Base-by-base conservation (phyloP, 1,140 invertebrate species). In the Drosophila punjabiensis region DNA sequence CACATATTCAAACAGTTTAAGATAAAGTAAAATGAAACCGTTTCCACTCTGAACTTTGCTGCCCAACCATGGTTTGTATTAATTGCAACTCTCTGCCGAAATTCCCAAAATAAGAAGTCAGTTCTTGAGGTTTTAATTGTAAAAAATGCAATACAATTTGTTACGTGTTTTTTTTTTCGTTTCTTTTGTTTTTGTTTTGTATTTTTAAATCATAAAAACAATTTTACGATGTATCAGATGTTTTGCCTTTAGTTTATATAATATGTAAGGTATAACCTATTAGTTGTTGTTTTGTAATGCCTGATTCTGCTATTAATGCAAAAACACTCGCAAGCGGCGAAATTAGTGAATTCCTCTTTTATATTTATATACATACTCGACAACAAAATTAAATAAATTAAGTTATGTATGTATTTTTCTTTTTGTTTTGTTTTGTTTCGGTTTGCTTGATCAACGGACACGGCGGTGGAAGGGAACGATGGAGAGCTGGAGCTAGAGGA, bases 151-250 rank as follows among this genome's bases (percentile, higher is more conserved):
- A 79, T 82, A 87, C 64, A 81, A 45, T 62, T 55, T 47, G 39
- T 56, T 64, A 67, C 66, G 69, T 74, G 37, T 78, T 67, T 81
- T 58, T 80, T 78, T 35, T 55, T 50, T 56, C 50, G 24, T 78
- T 82, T 76, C 63, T 78, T 82, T 76, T 48, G 55, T 80, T 66
- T 81, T 76, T 55, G 69, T 80, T 86, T 88, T 89, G 78, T 89
- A 88, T 89, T 88, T 85, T 88, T 88, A 88, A 89, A 89, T 90
- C 86, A 89, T 89, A 89, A 89, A 89, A 89, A 89, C 85, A 89
- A 90, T 82, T 88, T 90, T 89, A 89, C 79, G 85, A 89, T 82
- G 68, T 75, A 84, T 88, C 84, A 67, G 70, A 88, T 56, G 55
- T 56, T 24, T 84, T 84, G 73, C 70, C 65, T 82, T 82, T 82